Conservation (phyloP, 2,888 invertebrate species). For the Unio delphinus region DNA sequence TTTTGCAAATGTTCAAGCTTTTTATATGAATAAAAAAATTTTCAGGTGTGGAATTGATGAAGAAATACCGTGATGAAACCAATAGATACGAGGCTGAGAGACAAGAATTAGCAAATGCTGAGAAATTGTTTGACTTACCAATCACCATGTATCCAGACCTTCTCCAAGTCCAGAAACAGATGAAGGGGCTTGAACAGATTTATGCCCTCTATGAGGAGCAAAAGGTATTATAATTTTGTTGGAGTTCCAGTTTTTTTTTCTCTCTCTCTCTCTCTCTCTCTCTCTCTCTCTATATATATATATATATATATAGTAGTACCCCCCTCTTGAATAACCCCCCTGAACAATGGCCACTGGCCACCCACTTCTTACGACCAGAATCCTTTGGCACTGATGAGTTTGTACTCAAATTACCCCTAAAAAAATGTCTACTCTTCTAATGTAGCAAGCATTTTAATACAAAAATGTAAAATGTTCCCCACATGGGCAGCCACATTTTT, state of each 20-base stretch:
- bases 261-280: not conserved
- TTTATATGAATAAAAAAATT: not conserved
- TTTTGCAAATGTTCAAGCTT: not conserved
- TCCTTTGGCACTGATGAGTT: too few species aligned
- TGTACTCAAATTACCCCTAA: too few species aligned
- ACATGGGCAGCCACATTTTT: too few species aligned
- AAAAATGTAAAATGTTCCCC: too few species aligned
- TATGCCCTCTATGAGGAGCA: slow-evolving; percentile 86
- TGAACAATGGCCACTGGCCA: too few species aligned
- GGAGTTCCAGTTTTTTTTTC: not conserved
- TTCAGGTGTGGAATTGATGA: slow-evolving; percentile 67
- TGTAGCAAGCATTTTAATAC: too few species aligned
- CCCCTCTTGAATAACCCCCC: too few species aligned
- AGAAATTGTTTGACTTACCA: slow-evolving; percentile 89
- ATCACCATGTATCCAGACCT: slow-evolving; percentile 87
- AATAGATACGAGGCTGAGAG: slow-evolving; percentile 79
- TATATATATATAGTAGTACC: too few species aligned
- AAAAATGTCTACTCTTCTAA: too few species aligned
- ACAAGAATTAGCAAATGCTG: slow-evolving; percentile 80
- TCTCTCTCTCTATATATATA: not conserved
- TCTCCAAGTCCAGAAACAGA: slow-evolving; percentile 71
- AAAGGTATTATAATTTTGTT: slow-evolving; percentile 71
- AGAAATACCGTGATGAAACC: slow-evolving; percentile 80
- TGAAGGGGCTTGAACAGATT: slow-evolving; percentile 78
- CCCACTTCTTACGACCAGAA: too few species aligned